phyloP scores from a whole-genome alignment of 2,888 invertebrate species.

The Pachymerium ferrugineum region DNA sequence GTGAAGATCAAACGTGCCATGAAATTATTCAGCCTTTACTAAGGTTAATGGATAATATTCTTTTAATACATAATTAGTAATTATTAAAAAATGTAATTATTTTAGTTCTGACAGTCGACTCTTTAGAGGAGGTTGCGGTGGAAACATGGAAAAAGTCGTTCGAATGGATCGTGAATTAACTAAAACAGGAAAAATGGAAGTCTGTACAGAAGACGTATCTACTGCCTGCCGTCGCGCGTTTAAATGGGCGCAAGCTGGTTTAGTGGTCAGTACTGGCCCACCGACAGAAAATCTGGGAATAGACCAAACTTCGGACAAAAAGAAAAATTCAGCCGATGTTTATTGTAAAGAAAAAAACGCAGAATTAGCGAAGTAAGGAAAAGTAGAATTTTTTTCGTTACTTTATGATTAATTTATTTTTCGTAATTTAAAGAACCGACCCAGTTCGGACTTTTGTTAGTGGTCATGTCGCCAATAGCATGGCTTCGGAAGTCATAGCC shows the following conservation, averaged over 20 bases:
- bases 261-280: constrained; percentile 46
- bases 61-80: neutral
- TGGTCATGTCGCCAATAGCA: constrained; percentile 49
- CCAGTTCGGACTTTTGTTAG: constrained; percentile 48
- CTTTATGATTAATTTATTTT: neutral
- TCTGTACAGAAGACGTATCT: constrained; percentile 46
- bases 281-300: constrained; percentile 41
- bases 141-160: constrained; percentile 46
- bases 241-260: constrained; percentile 48
- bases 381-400: neutral
- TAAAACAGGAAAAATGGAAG: constrained; percentile 46
- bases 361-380: constrained; percentile 44
- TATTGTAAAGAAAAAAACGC: constrained; percentile 47
- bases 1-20: constrained; percentile 46
- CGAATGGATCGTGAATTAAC: constrained; percentile 46
- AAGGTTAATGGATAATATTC: neutral
- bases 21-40: constrained; percentile 46
- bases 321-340: constrained; percentile 45
- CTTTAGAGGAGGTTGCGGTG: constrained; percentile 43
- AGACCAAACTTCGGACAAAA: constrained; percentile 41
- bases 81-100: neutral
- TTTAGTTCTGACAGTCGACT: constrained; percentile 44
- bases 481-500: constrained; percentile 48
- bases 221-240: constrained; percentile 45
- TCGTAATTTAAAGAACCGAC: constrained; percentile 42